These are phyloP conservation scores for Silurus lanzhouensis DNA, from an alignment of 2,797 vertebrate species.

Conservation along the genomic window DNA sequence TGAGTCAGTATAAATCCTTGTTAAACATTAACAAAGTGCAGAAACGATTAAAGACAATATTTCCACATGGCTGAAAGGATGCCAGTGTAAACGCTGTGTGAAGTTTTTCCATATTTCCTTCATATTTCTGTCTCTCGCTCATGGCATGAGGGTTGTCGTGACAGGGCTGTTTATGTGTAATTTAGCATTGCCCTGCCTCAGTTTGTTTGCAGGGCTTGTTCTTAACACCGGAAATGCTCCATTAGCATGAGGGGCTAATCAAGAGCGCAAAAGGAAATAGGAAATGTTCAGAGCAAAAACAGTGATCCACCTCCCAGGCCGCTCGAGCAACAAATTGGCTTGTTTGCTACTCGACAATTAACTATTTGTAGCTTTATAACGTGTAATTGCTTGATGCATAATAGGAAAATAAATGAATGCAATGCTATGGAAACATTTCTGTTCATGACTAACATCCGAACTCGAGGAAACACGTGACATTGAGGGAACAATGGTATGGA, in stretches of 20 bases:
- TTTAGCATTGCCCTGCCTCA: constrained; percentile 61
- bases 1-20: constrained; percentile 33
- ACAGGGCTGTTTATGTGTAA: constrained; percentile 62
- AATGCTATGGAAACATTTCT: background rate
- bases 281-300: constrained; percentile 60
- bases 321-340: background rate
- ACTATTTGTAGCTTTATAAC: background rate
- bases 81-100: constrained; percentile 1
- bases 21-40: constrained; percentile 27
- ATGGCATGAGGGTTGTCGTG: constrained; percentile 50
- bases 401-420: background rate
- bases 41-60: constrained; percentile 41
- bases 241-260: constrained; percentile 72
- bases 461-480: background rate
- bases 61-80: constrained; percentile 40
- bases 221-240: constrained; percentile 72
- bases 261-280: constrained; percentile 61
- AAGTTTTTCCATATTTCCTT: background rate
- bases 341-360: background rate
- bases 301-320: constrained; percentile 52
- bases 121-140: constrained; percentile 17
- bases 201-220: constrained; percentile 60
- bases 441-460: background rate
- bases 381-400: background rate
- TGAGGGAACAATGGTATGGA: background rate